A percentile compares a stretch with the other conserved stretches of the same genome.
Conservation (phyloP, 2,113 vertebrate genomes). For the Emydura subglobosa region DNA sequence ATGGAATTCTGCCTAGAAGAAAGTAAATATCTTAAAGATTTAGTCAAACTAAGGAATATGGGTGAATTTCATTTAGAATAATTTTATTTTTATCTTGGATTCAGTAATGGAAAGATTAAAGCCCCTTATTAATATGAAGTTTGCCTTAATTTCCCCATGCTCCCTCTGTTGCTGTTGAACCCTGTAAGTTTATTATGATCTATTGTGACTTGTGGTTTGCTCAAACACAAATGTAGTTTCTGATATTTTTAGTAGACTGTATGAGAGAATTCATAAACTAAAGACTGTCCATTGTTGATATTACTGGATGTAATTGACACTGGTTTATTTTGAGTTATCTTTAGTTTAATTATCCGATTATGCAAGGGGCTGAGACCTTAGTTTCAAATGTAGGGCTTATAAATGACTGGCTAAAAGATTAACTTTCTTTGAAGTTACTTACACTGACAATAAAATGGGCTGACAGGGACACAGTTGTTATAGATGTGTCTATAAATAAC, state of each 20-base stretch:
- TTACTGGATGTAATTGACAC: background rate
- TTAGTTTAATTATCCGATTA: background rate
- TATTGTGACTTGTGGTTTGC: constrained; percentile 22
- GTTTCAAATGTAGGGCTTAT: constrained; percentile 1
- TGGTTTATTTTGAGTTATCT: background rate
- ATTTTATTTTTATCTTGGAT: constrained; percentile 43
- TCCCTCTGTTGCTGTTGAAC: background rate
- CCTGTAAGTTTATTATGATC: background rate
- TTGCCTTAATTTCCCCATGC: constrained; percentile 20
- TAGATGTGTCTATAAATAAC: constrained; percentile 30
- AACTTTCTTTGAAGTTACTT: constrained; percentile 25
- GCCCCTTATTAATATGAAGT: background rate
- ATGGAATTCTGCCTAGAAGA: background rate
- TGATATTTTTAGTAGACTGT: constrained; percentile 22
- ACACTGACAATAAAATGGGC: constrained; percentile 14
- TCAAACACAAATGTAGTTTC: constrained; percentile 47
- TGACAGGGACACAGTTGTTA: background rate
- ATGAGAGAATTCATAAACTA: constrained; percentile 12
- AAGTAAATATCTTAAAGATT: background rate
- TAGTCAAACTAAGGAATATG: background rate
- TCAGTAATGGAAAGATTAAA: background rate
- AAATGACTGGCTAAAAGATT: constrained; percentile 4
- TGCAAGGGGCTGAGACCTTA: background rate
- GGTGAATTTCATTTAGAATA: background rate
- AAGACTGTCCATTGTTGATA: background rate